Conservation (phyloP, 53 echinoderm and acorn worm genomes). For the Hippasteria phrygiana region DNA sequence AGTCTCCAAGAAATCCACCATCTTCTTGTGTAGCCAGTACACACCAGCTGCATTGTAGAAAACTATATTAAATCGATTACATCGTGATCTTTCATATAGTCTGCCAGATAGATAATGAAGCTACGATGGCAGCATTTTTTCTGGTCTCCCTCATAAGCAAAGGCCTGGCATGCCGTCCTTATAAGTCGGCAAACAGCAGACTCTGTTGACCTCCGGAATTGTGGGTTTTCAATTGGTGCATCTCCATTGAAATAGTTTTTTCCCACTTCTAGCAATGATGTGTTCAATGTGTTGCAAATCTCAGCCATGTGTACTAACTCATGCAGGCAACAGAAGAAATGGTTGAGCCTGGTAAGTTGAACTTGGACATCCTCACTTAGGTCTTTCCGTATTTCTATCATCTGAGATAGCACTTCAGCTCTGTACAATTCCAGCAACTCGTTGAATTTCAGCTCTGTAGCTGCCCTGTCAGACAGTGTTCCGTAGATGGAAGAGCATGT, state of each 20-base stretch:
- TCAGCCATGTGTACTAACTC: conserved; percentile 73
- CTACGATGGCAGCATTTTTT: conserved; percentile 68
- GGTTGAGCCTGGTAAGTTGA: conserved; percentile 52
- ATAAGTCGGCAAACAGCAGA: conserved; percentile 41
- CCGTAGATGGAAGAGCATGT: conserved; percentile 29
- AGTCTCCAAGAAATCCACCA: conserved; percentile 15
- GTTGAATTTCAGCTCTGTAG: conserved; percentile 65
- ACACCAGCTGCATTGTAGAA: conserved; percentile 2
- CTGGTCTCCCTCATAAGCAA: conserved; percentile 69
- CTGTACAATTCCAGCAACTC: conserved; percentile 58
- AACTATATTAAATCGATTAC: conserved; percentile 10
- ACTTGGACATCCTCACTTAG: conserved; percentile 25
- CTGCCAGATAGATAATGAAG: conserved; percentile 47
- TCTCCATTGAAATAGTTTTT: conserved; percentile 19
- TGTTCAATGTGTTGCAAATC: conserved; percentile 34
- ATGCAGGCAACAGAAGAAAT: conserved; percentile 70
- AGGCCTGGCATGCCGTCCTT: conserved; percentile 62
- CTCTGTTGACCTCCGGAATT: conserved; percentile 52
- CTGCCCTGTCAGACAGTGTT: conserved; percentile 76
- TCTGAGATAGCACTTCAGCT: conserved; percentile 48
- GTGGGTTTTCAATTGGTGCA: conserved; percentile 51
- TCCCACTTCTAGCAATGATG: conserved; percentile 50
- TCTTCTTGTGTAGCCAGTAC: not conserved
- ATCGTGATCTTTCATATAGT: conserved; percentile 57
- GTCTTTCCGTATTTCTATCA: conserved; percentile 42